phyloP scores from a whole-genome alignment of 2,113 vertebrate genomes.

The Glaucomys volans region DNA sequence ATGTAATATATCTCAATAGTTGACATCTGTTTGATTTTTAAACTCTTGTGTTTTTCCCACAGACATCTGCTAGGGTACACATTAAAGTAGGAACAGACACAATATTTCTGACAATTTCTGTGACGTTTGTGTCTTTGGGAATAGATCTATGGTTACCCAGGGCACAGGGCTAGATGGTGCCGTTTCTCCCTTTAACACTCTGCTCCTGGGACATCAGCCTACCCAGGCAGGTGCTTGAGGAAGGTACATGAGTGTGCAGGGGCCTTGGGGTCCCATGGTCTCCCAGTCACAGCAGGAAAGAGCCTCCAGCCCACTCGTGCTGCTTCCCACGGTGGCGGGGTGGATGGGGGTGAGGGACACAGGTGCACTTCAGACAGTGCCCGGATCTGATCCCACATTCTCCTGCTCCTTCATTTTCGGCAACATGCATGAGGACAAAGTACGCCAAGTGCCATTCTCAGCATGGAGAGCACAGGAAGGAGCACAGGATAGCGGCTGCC shows the following conservation, averaged over 20 bases:
- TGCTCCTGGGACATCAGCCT: neutral
- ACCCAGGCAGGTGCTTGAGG: neutral
- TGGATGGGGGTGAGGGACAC: no score
- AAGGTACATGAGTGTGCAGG: neutral
- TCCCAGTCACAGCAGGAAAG: neutral
- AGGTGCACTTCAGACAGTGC: neutral
- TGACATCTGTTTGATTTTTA: neutral
- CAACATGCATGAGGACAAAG: neutral
- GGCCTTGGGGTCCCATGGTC: neutral
- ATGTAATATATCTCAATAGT: neutral
- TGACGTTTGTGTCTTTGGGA: neutral
- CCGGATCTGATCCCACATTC: neutral
- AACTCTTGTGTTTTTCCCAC: neutral
- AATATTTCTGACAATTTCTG: neutral
- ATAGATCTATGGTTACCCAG: neutral
- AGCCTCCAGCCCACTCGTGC: neutral
- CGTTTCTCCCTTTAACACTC: neutral
- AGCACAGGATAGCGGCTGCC: neutral
- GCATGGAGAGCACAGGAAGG: no score
- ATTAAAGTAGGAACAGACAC: neutral
- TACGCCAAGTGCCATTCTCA: neutral
- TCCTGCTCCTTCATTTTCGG: neutral
- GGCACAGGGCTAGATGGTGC: neutral
- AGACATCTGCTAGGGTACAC: neutral
- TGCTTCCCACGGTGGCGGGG: neutral